A percentile compares a stretch with the other conserved stretches of the same genome.
Evolutionary conservation across 2,888 invertebrate genomes (phyloP).

Genomic region (Eurois occulta): DNA sequence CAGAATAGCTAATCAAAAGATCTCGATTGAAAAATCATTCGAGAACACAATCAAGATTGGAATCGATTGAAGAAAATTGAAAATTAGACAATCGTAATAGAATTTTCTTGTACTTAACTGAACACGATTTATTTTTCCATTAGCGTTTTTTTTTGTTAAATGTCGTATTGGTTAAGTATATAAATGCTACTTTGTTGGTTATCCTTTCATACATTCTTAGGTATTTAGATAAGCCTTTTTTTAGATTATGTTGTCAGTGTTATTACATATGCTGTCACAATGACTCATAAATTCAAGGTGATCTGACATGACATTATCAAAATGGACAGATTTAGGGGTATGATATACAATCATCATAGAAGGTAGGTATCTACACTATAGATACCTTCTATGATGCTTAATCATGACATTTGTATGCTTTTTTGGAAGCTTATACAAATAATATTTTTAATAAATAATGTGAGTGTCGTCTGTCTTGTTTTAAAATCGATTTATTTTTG

Average conservation of each 20-base stretch:
- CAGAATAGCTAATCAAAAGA: conserved; percentile 85
- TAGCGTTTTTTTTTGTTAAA: not conserved
- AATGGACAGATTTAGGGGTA: not conserved
- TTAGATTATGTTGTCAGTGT: no score
- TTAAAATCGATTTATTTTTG: not conserved
- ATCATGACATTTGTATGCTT: not conserved
- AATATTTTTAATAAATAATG: no score
- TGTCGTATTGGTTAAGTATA: conserved; percentile 5
- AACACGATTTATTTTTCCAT: conserved; percentile 25
- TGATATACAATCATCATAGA: no score
- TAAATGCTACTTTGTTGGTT: conserved; percentile 13
- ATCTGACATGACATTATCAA: conserved; percentile 18
- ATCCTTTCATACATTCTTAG: conserved; percentile 6
- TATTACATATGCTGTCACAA: conserved; percentile 10
- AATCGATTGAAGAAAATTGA: conserved; percentile 67
- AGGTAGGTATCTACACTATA: no score
- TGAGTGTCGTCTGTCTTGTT: not conserved
- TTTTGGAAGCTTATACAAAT: not conserved
- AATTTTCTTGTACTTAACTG: conserved; percentile 45
- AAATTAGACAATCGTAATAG: conserved; percentile 59
- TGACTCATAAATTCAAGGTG: conserved; percentile 25
- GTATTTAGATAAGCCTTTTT: conserved; percentile 9
- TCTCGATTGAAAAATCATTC: conserved; percentile 85
- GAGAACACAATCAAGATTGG: conserved; percentile 75
- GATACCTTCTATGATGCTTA: not conserved